A percentile compares a stretch with the other conserved stretches of the same genome.
These are phyloP conservation scores for Zygaena filipendulae DNA, from an alignment of 2,888 invertebrate genomes.

Conservation along the genomic window DNA sequence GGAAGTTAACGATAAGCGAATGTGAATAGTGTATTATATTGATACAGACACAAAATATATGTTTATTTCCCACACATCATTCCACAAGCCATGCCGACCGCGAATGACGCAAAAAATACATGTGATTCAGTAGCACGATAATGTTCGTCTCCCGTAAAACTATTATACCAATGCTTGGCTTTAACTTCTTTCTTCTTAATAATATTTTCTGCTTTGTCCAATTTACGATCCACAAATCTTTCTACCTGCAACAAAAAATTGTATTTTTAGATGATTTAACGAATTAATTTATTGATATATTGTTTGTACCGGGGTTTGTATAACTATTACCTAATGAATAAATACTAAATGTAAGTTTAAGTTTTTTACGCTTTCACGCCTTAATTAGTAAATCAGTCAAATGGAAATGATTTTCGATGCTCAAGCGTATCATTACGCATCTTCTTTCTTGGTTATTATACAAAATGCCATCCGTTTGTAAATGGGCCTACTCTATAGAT, in stretches of 20 bases:
- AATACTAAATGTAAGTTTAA: too few relatives aligned
- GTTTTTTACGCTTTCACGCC: too few relatives aligned
- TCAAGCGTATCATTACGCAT: too few relatives aligned
- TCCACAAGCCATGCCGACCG: constrained; percentile 82
- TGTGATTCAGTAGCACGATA: constrained; percentile 81
- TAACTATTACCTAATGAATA: too few relatives aligned
- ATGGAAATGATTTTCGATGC: too few relatives aligned
- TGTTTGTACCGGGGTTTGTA: too few relatives aligned
- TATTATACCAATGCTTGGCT: constrained; percentile 81
- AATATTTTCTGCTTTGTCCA: constrained; percentile 81
- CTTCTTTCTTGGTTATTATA: too few relatives aligned
- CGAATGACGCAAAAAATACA: constrained; percentile 83
- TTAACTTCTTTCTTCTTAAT: constrained; percentile 76
- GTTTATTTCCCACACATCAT: constrained; percentile 58
- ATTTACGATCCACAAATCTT: constrained; percentile 82
- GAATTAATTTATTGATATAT: too few relatives aligned
- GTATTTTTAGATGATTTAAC: too few relatives aligned
- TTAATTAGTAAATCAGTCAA: too few relatives aligned
- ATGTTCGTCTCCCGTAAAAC: constrained; percentile 72
- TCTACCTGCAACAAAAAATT: constrained; percentile 72
- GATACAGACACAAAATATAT: constrained; percentile 2
- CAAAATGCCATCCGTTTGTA: too few relatives aligned
- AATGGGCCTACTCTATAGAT: too few relatives aligned
- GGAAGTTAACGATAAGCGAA: background rate
- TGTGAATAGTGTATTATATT: background rate